Percentiles rank a stretch among this genome's conserved stretches.
phyloP scores from a whole-genome alignment of 2,113 vertebrate genomes.

The Anoura caudifer region DNA sequence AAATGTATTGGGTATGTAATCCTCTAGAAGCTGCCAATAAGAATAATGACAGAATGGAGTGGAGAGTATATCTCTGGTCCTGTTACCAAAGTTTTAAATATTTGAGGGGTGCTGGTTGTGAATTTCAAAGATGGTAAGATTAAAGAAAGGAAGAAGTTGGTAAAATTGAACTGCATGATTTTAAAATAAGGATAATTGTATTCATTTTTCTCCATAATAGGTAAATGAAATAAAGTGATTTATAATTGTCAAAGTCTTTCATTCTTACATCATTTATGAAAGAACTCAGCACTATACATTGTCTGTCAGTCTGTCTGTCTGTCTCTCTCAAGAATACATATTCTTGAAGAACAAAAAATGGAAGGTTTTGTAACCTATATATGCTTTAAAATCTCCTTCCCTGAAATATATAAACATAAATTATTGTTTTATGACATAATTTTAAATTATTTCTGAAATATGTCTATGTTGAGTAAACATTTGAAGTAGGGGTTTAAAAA shows the following conservation, averaged over 20 bases:
- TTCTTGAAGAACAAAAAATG: not conserved
- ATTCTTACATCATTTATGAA: not conserved
- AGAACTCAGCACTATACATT: not conserved
- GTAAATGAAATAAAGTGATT: not conserved
- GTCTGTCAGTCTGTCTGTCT: not conserved
- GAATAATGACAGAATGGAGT: not conserved
- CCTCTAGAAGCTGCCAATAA: not conserved
- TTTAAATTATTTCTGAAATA: not conserved
- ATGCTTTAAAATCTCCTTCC: not conserved
- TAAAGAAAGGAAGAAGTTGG: not conserved
- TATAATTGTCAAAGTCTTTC: not conserved
- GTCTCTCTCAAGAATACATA: not conserved
- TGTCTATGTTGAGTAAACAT: not conserved
- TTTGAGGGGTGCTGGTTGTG: not conserved
- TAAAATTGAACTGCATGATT: not conserved
- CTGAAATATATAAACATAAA: not conserved
- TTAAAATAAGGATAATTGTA: not conserved
- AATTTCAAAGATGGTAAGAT: not conserved
- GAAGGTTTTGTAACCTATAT: not conserved
- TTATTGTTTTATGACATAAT: not conserved
- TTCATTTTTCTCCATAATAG: not conserved
- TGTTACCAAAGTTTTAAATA: not conserved
- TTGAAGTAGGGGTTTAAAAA: not conserved
- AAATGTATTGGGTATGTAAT: not conserved
- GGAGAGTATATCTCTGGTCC: not conserved